phyloP scores from a whole-genome alignment of 1,140 invertebrate species.

The Charaxes varanes region DNA sequence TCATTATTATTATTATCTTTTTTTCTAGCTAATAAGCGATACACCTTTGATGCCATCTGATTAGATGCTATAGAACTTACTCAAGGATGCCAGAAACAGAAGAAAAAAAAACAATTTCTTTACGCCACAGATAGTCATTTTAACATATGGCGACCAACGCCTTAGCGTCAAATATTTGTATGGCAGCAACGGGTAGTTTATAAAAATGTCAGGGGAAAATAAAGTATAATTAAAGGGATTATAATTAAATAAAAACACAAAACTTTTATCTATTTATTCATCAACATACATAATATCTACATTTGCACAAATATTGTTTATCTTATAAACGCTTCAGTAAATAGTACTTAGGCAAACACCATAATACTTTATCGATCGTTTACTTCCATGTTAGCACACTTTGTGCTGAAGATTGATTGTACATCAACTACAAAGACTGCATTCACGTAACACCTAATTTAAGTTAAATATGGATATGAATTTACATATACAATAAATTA shows the following conservation, averaged over 20 bases:
- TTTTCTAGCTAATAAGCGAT: too few relatives aligned
- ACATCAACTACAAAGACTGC: conserved; percentile 26
- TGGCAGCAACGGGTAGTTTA: too few relatives aligned
- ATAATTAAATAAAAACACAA: conserved; percentile 11
- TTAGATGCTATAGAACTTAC: too few relatives aligned
- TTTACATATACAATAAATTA: conserved; percentile 67
- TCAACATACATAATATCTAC: conserved; percentile 73
- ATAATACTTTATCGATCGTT: conserved; percentile 54
- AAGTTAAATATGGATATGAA: conserved; percentile 48
- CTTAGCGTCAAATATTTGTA: too few relatives aligned
- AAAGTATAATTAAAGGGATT: background rate
- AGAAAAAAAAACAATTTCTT: too few relatives aligned
- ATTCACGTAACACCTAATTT: conserved; percentile 50
- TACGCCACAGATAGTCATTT: too few relatives aligned
- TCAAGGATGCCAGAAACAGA: too few relatives aligned
- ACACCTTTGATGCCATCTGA: too few relatives aligned
- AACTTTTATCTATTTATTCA: conserved; percentile 69
- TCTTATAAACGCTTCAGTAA: conserved; percentile 65
- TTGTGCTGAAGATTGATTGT: conserved; percentile 33
- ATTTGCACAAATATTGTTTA: conserved; percentile 69
- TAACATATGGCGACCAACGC: too few relatives aligned
- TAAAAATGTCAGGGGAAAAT: too few relatives aligned
- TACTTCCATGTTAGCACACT: conserved; percentile 41
- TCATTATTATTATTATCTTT: too few relatives aligned
- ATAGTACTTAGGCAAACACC: conserved; percentile 45